These are phyloP conservation scores for Aptenodytes patagonicus DNA, from an alignment of 2,113 vertebrate genomes.

Conservation along the genomic window DNA sequence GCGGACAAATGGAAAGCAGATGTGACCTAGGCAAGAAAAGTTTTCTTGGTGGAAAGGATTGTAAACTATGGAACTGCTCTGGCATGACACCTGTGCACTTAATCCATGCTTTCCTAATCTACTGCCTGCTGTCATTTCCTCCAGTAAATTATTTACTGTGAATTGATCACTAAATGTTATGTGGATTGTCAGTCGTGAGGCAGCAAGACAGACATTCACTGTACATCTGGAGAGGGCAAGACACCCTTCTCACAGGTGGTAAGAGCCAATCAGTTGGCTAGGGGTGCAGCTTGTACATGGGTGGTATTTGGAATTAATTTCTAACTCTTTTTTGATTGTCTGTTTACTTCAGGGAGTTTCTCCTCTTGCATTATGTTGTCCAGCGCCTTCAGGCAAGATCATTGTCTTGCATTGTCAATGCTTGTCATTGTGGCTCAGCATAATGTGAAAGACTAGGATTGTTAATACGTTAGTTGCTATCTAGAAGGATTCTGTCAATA, in stretches of 20 bases:
- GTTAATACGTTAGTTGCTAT: background rate
- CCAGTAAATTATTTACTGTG: background rate
- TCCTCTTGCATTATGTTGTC: background rate
- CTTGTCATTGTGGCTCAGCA: background rate
- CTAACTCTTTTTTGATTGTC: background rate
- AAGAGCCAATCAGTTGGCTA: background rate
- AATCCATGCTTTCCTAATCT: background rate
- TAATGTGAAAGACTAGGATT: background rate
- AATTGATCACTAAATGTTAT: background rate
- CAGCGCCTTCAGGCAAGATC: background rate
- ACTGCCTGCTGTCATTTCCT: background rate
- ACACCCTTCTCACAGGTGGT: background rate
- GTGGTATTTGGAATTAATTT: background rate
- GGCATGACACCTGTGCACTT: background rate
- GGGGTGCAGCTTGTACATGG: background rate
- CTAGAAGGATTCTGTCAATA: background rate
- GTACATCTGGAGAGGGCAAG: background rate
- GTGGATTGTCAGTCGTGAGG: background rate
- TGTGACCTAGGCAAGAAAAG: background rate
- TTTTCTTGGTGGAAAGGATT: background rate
- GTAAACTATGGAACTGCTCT: background rate
- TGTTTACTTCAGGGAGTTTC: background rate
- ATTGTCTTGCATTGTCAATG: background rate
- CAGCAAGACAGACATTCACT: no score
- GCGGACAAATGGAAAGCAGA: background rate